Evolutionary conservation across 1,140 invertebrate genomes (phyloP), one percentile per base, ranked within the genome.

Genomic region (Pseudomyrmex gracilis): DNA sequence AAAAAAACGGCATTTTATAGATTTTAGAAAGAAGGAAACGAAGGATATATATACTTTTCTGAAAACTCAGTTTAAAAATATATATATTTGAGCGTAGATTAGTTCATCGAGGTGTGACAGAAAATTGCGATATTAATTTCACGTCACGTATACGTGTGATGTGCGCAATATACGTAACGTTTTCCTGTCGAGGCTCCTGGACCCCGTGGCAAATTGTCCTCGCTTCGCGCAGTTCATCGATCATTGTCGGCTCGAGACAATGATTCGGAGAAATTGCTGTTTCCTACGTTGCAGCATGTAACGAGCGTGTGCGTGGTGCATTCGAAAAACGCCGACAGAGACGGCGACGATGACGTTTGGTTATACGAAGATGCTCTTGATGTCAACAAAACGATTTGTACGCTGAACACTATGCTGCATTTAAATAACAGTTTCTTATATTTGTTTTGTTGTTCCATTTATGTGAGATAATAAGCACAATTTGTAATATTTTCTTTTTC

Each of bases 221-320:
- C 57, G 80, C 20, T 34, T 34, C 47, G 73, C 17, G 51, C 51
- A 64, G 63, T 74, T 74, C 80, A 89, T 89, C 87, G 84, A 89
- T 89, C 86, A 88, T 86, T 76, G 84, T 86, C 74, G 58, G 57
- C 57, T 45, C 66, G 67, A 83, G 76, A 58, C 57, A 67, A 71
- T 68, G 84, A 68, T 86, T 76, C 64, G 47, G 70, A 74, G 58
- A 87, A 83, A 86, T 63, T 82, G 67, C 49, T 63, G 24, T 61
- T 68, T 82, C 60, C 78, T 82, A 76, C 17, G 58, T 74, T 34
- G 55, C 70, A 73, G 49, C 47, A 45, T 82, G 34, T 45, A 82
- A 73, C 55, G 78, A 74, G 57, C n/a, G n/a, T 73, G 70, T 57
- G 58, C 68, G 34, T 12, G 24, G 45, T 47, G n/a, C 66, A 58